phyloP scores from a whole-genome alignment of 2,797 vertebrate species.

The Garrulus glandarius region DNA sequence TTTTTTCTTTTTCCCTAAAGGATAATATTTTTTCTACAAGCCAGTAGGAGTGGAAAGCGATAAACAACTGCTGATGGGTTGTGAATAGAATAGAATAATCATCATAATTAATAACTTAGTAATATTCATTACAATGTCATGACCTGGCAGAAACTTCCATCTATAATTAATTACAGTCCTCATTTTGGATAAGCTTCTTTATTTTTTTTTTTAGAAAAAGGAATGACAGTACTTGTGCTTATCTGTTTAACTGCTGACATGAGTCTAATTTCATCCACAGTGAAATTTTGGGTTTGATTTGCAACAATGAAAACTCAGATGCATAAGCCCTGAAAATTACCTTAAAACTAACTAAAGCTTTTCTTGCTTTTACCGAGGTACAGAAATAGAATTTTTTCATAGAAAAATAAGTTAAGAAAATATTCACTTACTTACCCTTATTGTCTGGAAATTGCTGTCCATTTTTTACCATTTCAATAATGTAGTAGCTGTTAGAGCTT shows the following conservation, averaged over 20 bases:
- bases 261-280: not conserved
- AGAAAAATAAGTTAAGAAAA: not conserved
- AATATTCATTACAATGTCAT: not conserved
- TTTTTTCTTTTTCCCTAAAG: not conserved
- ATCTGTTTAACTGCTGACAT: not conserved
- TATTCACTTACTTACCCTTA: not conserved
- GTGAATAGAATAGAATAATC: not conserved
- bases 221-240: not conserved
- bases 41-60: not conserved
- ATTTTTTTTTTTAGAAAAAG: not conserved
- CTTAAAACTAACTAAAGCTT: not conserved
- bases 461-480: not conserved
- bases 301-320: not conserved
- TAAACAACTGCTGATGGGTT: not conserved
- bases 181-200: not conserved
- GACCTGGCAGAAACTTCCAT: not conserved
- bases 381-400: not conserved
- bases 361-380: not conserved
- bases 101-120: not conserved
- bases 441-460: not conserved
- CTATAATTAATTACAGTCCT: not conserved
- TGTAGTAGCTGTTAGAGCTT: not conserved
- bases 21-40: not conserved
- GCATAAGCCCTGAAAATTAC: not conserved
- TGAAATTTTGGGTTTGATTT: not conserved